These are phyloP conservation scores for Eufriesea mexicana DNA, from an alignment of 1,140 invertebrate genomes.

Conservation along the genomic window DNA sequence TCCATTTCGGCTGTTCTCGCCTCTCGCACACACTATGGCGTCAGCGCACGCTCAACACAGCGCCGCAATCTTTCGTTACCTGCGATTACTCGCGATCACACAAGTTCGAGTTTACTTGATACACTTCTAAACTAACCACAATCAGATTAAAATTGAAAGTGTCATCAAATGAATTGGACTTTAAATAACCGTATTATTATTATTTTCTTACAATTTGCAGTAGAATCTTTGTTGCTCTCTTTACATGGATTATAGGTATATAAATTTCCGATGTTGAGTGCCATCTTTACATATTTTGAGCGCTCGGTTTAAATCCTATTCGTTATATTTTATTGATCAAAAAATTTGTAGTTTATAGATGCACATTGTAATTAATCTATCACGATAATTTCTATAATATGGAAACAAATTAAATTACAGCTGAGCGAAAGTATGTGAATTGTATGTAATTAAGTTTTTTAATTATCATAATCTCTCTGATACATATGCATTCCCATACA, in stretches of 20 bases:
- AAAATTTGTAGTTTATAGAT: background rate
- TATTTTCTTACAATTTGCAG: background rate
- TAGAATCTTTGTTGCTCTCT: background rate
- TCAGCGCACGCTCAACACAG: slow-evolving; percentile 55
- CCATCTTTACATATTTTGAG: slow-evolving; percentile 26
- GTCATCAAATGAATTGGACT: background rate
- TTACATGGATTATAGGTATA: background rate
- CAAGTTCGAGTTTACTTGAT: slow-evolving; percentile 21
- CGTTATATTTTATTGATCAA: too few relatives aligned
- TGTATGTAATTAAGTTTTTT: background rate
- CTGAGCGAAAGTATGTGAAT: background rate
- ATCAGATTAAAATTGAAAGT: slow-evolving; percentile 8
- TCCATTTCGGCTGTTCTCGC: slow-evolving; percentile 82
- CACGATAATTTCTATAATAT: background rate
- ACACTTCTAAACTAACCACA: background rate
- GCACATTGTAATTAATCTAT: background rate
- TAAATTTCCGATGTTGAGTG: slow-evolving; percentile 13
- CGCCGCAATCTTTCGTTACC: slow-evolving; percentile 29
- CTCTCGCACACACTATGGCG: slow-evolving; percentile 57
- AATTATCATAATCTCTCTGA: too few relatives aligned
- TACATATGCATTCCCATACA: too few relatives aligned
- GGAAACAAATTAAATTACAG: background rate
- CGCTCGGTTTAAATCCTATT: slow-evolving; percentile 16
- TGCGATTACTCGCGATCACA: slow-evolving; percentile 30
- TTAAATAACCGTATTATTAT: slow-evolving; percentile 9